Evolutionary conservation across 2,797 vertebrate genomes (phyloP), one percentile per base, ranked within the genome.

Genomic region (Chrysocyon brachyurus): DNA sequence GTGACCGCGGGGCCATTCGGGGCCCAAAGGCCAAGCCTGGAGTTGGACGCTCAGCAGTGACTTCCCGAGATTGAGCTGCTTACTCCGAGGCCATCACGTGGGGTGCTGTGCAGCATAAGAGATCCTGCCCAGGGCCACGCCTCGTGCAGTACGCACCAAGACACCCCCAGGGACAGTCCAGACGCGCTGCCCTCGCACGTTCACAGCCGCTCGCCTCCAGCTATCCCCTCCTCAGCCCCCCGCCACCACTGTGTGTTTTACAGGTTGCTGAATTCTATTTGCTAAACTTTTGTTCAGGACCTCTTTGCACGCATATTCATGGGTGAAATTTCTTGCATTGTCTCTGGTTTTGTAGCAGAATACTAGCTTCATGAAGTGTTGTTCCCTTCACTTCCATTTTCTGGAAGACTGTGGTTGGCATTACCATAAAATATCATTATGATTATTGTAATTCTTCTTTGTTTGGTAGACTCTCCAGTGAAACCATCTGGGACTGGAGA

Each of bases 301-400:
- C 52, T 61, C 64, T 92, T 85, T 91, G 15, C 21, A 54, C 68
- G 11, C n/a, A 91, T 90, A 54, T 79, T 79, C 57, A 79, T 86
- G 33, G 84, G 21, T 14, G 24, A 81, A 54, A 87, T 56, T 87
- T 79, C 84, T 79, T 63, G 19, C 61, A 87, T 79, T 90, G 66
- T 70, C 26, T 94, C 75, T 78, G 85, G 33, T 52, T 96, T 92
- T 92, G 24, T 63, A 10, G 54, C 36, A 24, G 88, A 77, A 95
- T 31, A 19, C 16, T 90, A 77, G 46, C 15, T 77, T 92, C 26
- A 81, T 33, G 57, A 79, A 94, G 31, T 17, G 24, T 83, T 17
- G 24, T 83, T 61, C 68, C 49, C 33, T 24, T 61, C 75, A 70
- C 36, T 46, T 75, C 61, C 72, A 15, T 81, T 90, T 96, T 73